These are phyloP conservation scores for Coluber constrictor DNA, from an alignment of 2,797 vertebrate species.

Conservation along the genomic window DNA sequence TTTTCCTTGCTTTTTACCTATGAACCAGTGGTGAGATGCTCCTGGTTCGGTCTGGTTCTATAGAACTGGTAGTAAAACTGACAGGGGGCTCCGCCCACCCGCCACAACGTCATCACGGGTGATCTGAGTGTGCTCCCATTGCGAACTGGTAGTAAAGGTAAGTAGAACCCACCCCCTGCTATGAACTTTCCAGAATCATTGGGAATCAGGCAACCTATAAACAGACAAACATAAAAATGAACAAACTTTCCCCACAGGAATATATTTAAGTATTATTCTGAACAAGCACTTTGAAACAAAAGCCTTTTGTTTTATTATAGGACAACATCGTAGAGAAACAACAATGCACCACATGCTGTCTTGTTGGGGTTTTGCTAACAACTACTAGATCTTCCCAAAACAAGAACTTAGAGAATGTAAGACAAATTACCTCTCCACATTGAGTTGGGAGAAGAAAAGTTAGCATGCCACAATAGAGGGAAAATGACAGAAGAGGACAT, in stretches of 20 bases:
- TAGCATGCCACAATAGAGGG: background rate
- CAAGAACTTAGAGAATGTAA: background rate
- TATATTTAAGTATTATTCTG: background rate
- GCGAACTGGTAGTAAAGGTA: too few relatives aligned
- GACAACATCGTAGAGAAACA: background rate
- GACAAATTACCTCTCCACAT: background rate
- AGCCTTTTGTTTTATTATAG: background rate
- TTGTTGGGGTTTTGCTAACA: background rate
- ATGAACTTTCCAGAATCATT: background rate
- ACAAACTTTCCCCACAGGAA: background rate
- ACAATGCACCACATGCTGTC: background rate
- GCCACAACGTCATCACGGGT: too few relatives aligned
- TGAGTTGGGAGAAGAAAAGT: background rate
- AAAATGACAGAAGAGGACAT: background rate
- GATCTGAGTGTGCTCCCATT: too few relatives aligned
- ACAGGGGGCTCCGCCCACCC: too few relatives aligned
- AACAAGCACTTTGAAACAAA: background rate
- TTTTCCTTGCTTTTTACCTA: background rate
- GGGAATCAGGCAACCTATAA: background rate
- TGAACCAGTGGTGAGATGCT: too few relatives aligned
- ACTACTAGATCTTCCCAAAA: background rate
- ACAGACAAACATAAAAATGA: background rate
- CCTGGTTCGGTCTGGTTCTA: too few relatives aligned
- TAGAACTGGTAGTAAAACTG: too few relatives aligned
- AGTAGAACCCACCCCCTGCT: too few relatives aligned